Percentiles rank a stretch among this genome's conserved stretches.
Conservation (phyloP, 37 sponge, comb jelly and placozoan species). For the Spongia lamella region DNA sequence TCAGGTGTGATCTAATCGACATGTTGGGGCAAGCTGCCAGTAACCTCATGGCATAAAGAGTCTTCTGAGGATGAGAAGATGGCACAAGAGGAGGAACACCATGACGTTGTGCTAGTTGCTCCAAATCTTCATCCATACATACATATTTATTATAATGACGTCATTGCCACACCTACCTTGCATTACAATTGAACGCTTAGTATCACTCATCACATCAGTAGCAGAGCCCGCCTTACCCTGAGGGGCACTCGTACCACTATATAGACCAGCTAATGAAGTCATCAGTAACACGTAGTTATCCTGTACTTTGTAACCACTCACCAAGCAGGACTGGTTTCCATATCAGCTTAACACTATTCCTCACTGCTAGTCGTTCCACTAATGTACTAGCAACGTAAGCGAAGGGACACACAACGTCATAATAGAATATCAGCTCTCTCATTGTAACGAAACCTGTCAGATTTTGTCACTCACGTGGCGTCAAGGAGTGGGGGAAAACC, state of each 20-base stretch:
- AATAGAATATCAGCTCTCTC: conserved; percentile 63
- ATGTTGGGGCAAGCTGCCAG: conserved; percentile 61
- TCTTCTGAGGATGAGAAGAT: conserved; percentile 52
- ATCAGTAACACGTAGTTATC: neutral
- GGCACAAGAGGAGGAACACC: conserved; percentile 37
- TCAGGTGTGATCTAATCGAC: conserved; percentile 24
- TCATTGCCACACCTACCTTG: conserved; percentile 26
- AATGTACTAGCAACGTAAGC: conserved; percentile 84
- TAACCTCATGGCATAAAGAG: conserved; percentile 83
- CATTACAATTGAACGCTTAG: conserved; percentile 48
- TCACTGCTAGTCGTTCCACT: conserved; percentile 49
- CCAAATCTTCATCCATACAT: conserved; percentile 45
- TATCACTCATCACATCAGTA: conserved; percentile 72
- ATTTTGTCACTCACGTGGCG: too few relatives aligned
- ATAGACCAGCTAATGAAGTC: conserved; percentile 73
- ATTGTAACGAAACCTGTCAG: too few relatives aligned
- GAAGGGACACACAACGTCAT: conserved; percentile 94
- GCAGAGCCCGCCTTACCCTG: conserved; percentile 89
- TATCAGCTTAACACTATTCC: conserved; percentile 44
- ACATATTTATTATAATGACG: neutral
- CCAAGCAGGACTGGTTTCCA: conserved; percentile 93
- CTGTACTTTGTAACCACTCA: neutral
- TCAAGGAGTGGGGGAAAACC: too few relatives aligned
- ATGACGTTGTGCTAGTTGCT: conserved; percentile 29
- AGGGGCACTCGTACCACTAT: conserved; percentile 69